Conservation (phyloP, 2,888 invertebrate species). For the Eustalomyia histrio region DNA sequence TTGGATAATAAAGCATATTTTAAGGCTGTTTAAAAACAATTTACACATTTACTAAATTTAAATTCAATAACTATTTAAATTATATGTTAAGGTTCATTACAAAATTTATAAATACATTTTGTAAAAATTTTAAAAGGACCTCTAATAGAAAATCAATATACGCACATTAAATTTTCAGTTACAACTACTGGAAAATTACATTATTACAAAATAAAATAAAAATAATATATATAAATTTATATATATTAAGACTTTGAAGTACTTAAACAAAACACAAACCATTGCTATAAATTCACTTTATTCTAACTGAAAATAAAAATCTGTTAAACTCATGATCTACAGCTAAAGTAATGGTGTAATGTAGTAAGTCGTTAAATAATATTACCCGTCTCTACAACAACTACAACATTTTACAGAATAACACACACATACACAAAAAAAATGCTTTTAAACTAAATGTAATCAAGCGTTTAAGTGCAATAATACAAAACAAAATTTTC, state of each 20-base stretch:
- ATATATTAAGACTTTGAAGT: not conserved
- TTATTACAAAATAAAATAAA: conserved; percentile 38
- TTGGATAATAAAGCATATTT: no score
- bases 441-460: conserved; percentile 67
- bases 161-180: conserved; percentile 49
- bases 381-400: conserved; percentile 52
- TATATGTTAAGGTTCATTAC: no score
- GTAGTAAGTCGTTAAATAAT: conserved; percentile 50
- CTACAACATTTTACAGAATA: conserved; percentile 1
- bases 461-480: conserved; percentile 68
- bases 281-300: conserved; percentile 40
- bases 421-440: conserved; percentile 40
- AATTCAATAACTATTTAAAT: no score
- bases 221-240: not conserved
- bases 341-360: conserved; percentile 6
- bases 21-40: no score
- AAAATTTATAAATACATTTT: no score
- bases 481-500: conserved; percentile 72
- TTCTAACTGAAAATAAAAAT: conserved; percentile 14
- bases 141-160: conserved; percentile 45
- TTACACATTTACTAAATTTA: no score
- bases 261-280: conserved; percentile 29
- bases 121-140: not conserved
- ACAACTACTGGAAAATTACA: conserved; percentile 45
- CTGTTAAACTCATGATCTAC: not conserved